These are phyloP conservation scores for Pangasius mekongensis DNA, from an alignment of 2,797 vertebrate species.

Conservation along the genomic window DNA sequence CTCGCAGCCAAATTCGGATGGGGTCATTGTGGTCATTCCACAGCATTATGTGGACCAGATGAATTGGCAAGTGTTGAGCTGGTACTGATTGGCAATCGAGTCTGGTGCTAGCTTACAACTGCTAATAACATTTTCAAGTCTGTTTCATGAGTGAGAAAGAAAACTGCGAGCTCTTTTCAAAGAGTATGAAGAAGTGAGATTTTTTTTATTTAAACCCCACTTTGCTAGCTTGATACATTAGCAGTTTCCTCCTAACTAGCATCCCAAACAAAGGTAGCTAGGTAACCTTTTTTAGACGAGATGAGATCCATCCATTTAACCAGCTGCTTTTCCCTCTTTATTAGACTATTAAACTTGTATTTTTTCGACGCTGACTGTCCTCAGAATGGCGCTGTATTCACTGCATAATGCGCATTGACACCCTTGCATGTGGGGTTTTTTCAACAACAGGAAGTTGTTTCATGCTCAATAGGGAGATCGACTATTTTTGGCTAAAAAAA, in stretches of 20 bases:
- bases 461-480: constrained; percentile 2
- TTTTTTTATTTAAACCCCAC: not conserved
- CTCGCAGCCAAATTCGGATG: not conserved
- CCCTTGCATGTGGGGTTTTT: not conserved
- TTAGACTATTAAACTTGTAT: not conserved
- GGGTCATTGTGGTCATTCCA: not conserved
- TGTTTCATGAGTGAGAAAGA: not conserved
- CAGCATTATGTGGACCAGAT: not conserved
- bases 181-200: not conserved
- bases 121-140: not conserved
- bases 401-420: not conserved
- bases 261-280: not conserved
- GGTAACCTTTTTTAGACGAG: not conserved
- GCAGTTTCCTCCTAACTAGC: not conserved
- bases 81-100: not conserved
- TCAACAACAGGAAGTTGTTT: constrained; percentile 1
- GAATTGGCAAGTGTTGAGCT: not conserved
- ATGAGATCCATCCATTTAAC: not conserved
- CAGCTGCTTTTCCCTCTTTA: not conserved
- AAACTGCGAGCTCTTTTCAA: not conserved
- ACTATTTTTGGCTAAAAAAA: constrained; percentile 17
- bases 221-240: not conserved
- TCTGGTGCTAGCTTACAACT: not conserved
- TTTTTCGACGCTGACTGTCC: not conserved
- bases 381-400: not conserved